Percentiles rank a stretch among this genome's conserved stretches.
phyloP scores from a whole-genome alignment of 2,888 invertebrate species.

The Troglohyphantes excavatus region DNA sequence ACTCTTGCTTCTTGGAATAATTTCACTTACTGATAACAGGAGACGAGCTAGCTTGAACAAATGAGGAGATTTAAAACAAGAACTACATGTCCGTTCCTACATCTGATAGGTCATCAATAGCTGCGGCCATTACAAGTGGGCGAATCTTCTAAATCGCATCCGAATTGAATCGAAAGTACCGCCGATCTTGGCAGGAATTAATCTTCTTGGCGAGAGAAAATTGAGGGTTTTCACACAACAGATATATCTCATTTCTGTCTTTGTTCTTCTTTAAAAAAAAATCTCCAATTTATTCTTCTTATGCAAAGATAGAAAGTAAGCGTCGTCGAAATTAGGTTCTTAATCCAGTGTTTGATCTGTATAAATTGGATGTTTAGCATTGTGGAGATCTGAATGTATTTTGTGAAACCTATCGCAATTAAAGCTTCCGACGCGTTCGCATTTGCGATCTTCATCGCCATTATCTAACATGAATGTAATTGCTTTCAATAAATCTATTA shows the following conservation, averaged over 20 bases:
- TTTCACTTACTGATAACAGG: neutral
- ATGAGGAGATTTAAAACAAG: neutral
- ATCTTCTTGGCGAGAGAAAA: conserved; percentile 18
- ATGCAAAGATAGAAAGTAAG: conserved; percentile 7
- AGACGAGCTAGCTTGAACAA: neutral
- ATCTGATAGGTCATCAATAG: neutral
- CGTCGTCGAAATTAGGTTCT: neutral
- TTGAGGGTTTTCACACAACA: neutral
- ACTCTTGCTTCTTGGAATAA: neutral
- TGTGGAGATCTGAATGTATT: neutral
- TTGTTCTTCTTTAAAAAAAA: neutral
- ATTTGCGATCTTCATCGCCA: no score
- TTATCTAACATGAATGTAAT: no score
- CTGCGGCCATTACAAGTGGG: conserved; percentile 1
- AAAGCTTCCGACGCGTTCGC: neutral
- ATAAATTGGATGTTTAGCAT: neutral
- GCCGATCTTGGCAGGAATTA: conserved; percentile 13
- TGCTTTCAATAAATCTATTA: no score
- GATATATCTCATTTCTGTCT: neutral
- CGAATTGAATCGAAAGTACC: conserved; percentile 18
- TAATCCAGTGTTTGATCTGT: neutral
- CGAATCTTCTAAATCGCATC: conserved; percentile 61
- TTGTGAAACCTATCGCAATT: neutral
- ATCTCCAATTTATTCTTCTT: neutral
- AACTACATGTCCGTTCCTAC: neutral